These are phyloP conservation scores for Silurus aristotelis DNA, from an alignment of 2,797 vertebrate species.

Conservation along the genomic window DNA sequence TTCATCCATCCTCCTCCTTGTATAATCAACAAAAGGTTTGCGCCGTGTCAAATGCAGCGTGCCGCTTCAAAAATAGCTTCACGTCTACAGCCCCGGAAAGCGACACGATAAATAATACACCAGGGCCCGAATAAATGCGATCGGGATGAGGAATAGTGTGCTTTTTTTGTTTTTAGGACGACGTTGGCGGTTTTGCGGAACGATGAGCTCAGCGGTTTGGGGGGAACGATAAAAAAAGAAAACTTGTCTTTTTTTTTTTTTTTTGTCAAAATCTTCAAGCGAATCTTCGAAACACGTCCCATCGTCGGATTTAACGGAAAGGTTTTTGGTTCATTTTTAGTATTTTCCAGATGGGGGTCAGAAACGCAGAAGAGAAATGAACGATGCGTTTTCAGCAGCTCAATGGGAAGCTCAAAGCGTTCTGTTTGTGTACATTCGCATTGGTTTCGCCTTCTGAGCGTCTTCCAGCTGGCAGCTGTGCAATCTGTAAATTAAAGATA, in stretches of 20 bases:
- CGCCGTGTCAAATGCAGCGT: slow-evolving; percentile 26
- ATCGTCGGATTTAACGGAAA: neutral
- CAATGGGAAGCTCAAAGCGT: neutral
- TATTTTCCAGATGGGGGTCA: neutral
- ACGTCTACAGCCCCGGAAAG: slow-evolving; percentile 1
- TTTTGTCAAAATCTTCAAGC: neutral
- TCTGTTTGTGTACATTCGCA: neutral
- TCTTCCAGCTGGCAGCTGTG: slow-evolving; percentile 19
- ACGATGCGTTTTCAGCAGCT: slow-evolving; percentile 22
- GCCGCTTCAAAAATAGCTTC: slow-evolving; percentile 27
- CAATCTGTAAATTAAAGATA: slow-evolving; percentile 30
- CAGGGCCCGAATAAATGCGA: slow-evolving; percentile 4
- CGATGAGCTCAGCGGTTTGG: neutral
- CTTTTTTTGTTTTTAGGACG: neutral
- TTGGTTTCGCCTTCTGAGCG: neutral
- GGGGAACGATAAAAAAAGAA: neutral
- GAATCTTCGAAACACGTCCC: neutral
- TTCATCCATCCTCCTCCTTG: slow-evolving; percentile 44
- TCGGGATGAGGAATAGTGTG: neutral
- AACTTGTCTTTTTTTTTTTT: neutral
- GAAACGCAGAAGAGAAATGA: neutral
- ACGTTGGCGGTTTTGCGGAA: neutral
- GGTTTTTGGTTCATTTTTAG: neutral
- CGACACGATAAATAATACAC: slow-evolving; percentile 10
- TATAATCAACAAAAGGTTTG: slow-evolving; percentile 29